Conservation (phyloP, 2,888 invertebrate genomes). For the Junonia oenone region DNA sequence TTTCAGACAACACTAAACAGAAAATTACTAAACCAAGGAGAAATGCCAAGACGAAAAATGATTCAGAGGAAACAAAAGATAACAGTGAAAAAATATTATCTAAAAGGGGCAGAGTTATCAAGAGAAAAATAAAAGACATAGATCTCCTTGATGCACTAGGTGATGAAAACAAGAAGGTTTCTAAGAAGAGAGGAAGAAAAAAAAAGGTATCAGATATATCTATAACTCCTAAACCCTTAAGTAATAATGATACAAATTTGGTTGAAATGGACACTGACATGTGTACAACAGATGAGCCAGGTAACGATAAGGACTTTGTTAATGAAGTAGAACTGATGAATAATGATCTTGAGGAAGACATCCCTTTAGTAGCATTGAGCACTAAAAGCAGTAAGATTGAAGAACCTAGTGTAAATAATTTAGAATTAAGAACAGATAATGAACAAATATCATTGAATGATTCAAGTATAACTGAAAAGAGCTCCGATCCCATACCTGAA, state of each 20-base stretch:
- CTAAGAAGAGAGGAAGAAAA: background rate
- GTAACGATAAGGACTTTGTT: background rate
- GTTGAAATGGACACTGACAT: background rate
- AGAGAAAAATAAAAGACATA: background rate
- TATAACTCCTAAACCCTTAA: background rate
- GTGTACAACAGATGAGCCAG: background rate
- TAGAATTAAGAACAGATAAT: slow-evolving; percentile 1
- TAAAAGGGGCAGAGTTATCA: background rate
- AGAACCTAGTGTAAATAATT: slow-evolving; percentile 1
- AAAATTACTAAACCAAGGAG: background rate
- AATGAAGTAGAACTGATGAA: slow-evolving; percentile 9
- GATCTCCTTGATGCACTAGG: background rate
- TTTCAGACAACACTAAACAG: background rate
- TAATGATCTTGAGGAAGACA: slow-evolving; percentile 22
- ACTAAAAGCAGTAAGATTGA: slow-evolving; percentile 12
- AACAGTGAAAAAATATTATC: background rate
- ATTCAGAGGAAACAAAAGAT: background rate
- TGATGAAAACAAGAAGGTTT: background rate
- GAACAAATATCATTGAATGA: slow-evolving; percentile 1
- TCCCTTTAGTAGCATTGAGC: slow-evolving; percentile 27
- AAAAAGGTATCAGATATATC: background rate
- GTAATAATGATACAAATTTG: background rate
- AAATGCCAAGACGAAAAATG: background rate
- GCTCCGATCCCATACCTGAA: slow-evolving; percentile 3
- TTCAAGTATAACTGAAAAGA: background rate